A percentile compares a stretch with the other conserved stretches of the same genome.
These are phyloP conservation scores for Heteropelma amictum DNA, from an alignment of 2,888 invertebrate genomes.

Conservation along the genomic window DNA sequence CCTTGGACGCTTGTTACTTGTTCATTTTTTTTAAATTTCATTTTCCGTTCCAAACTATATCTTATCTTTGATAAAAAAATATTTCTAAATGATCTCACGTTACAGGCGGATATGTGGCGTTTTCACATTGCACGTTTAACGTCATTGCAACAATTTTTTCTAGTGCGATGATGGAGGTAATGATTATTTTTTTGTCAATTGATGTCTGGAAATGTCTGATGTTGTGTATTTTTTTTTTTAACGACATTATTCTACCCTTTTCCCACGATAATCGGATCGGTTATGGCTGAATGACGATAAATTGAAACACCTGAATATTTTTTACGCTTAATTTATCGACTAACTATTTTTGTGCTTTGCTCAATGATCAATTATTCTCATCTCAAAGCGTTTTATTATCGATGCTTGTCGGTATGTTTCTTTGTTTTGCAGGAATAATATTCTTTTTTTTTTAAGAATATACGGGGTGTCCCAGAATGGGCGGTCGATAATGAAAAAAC, in stretches of 20 bases:
- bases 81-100: constrained; percentile 53
- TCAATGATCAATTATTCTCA: constrained; percentile 28
- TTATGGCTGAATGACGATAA: constrained; percentile 40
- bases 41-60: constrained; percentile 14
- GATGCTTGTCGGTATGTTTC: constrained; percentile 10
- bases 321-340: constrained; percentile 50
- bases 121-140: constrained; percentile 41
- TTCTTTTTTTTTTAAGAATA: too few relatives aligned
- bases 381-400: constrained; percentile 23
- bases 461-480: too few relatives aligned
- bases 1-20: background rate
- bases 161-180: constrained; percentile 39
- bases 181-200: constrained; percentile 1
- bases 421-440: background rate
- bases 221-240: background rate
- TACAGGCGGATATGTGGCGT: constrained; percentile 53
- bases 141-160: constrained; percentile 33
- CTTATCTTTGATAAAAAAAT: constrained; percentile 58
- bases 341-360: constrained; percentile 7
- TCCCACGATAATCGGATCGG: constrained; percentile 11
- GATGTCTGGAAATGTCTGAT: too few relatives aligned
- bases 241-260: background rate
- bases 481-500: too few relatives aligned
- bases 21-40: background rate
- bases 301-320: constrained; percentile 37